Evolutionary conservation across 1,140 invertebrate genomes (phyloP), one percentile per base, ranked within the genome.

Genomic region (Drosophila mayri): DNA sequence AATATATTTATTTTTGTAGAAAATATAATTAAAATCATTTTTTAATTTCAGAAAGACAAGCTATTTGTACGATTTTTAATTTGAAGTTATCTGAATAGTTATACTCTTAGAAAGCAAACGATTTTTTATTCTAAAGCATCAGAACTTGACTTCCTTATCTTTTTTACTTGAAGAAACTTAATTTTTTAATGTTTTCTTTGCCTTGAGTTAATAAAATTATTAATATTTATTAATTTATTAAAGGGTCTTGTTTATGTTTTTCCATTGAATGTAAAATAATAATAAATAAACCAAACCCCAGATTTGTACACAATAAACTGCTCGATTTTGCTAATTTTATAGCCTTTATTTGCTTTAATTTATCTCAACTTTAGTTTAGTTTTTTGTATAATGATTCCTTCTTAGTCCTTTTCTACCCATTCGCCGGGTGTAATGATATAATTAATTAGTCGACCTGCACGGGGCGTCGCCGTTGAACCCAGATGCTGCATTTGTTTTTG

Each of bases 401-500:
- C 54, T 37, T 37, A 25, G 62, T 35, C 41, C 47, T 52, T 30
- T 43, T 18, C n/a, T 41, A 14, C 37, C 38, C 25, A 25, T 14
- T 20, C 16, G 25, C 11, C 35, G 32, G 14, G 47, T 60, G 47
- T 76, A 77, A 77, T 77, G 63, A 77, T 77, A 77, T 77, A 77
- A 77, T 77, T 77, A 77, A 77, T 77, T 77, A 77, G 74, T 60
- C 47, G 16, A 46, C 54, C 62, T 55, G 54, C 16, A 20, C 18
- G 28, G 40, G 28, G 20, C 30, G 38, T 20, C 16, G 30, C 25
- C 25, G 22, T 41, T 54, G 32, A 37, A 44, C 32, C 28, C 50
- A 49, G 71, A 44, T 52, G 32, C 68, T 14, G 58, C 74, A 67
- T 61, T 77, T 68, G 64, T 68, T 76, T 76, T 77, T 76, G 74